Evolutionary conservation across 2,113 vertebrate genomes (phyloP).

Genomic region (Triplophysa dalaica): DNA sequence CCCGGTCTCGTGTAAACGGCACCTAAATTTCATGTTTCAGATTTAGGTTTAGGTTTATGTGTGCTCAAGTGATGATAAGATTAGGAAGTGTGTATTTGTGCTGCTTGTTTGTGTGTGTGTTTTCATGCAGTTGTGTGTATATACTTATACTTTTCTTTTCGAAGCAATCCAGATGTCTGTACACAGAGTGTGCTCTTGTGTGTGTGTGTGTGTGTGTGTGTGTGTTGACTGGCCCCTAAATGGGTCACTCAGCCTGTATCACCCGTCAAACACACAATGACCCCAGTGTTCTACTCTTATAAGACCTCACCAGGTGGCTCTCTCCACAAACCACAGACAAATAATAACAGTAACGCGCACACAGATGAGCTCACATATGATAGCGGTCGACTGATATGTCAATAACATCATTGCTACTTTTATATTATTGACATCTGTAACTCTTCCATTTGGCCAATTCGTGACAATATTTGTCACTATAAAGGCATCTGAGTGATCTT

Average conservation of each 20-base stretch:
- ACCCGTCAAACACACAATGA: conserved; percentile 71
- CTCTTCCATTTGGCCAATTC: too few relatives aligned
- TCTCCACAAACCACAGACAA: conserved; percentile 62
- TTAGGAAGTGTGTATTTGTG: conserved; percentile 8
- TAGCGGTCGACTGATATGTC: background rate
- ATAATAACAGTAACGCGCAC: conserved; percentile 53
- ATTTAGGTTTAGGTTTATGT: too few relatives aligned
- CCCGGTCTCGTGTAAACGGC: too few relatives aligned
- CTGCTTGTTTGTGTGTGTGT: conserved; percentile 27
- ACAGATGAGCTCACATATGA: conserved; percentile 40
- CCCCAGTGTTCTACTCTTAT: conserved; percentile 73
- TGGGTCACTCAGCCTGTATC: conserved; percentile 73
- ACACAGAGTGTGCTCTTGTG: conserved; percentile 53
- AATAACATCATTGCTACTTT: background rate
- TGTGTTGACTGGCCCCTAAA: conserved; percentile 43
- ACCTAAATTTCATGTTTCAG: too few relatives aligned
- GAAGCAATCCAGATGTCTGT: conserved; percentile 39
- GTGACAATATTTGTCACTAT: background rate
- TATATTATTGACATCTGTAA: background rate
- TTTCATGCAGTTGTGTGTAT: conserved; percentile 29
- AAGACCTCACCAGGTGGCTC: conserved; percentile 73
- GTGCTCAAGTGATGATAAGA: too few relatives aligned
- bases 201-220: conserved; percentile 30
- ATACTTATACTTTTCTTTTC: background rate
- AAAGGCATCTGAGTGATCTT: too few relatives aligned